Evolutionary conservation across 2,113 vertebrate species (phyloP), one percentile per base, ranked within the genome.

Genomic region (Scomber colias): DNA sequence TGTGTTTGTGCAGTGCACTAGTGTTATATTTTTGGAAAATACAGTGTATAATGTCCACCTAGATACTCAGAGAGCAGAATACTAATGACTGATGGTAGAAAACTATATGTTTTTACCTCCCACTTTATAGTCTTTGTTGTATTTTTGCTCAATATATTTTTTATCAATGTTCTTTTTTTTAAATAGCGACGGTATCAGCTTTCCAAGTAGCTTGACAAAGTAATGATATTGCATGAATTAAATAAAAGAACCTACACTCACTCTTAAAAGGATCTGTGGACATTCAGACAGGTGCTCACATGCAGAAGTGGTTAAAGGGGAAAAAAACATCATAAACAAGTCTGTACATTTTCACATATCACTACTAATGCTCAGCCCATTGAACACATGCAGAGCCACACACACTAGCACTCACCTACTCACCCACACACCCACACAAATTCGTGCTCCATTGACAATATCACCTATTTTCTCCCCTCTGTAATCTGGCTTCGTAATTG

Each of bases 401-500:
- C 3, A 6, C 67, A 50, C 69, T 68, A 66, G 61, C 76, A 51
- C 49, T 73, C 71, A 31, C 46, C 40, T 11, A 2, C 51, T 63
- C 77, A 66, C 78, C 30, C 77, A 45, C 75, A 75, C 72, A 40
- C 77, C 6, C 69, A 77, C 73, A 48, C 75, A 63, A 35, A 77
- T 74, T 48, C 77, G 76, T 81, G 74, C 87, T 80, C 78, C 87
- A 86, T 77, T 90, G 85, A 91, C 85, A 88, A 50, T 57, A 83
- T 87, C 84, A 68, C 84, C 85, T 82, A 69, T 86, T 88, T 89
- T 77, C 84, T 90, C 85, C 64, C 73, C 84, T 76, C 84, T 87
- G 65, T 91, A 88, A 87, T 91, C 79, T 83, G n/a, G 73, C 57
- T 88, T 77, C n/a, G 63, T 93, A 92, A 93, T 93, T 92, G 82